These are phyloP conservation scores for Lacanobia oleracea DNA, from an alignment of 2,888 invertebrate genomes.

Conservation along the genomic window DNA sequence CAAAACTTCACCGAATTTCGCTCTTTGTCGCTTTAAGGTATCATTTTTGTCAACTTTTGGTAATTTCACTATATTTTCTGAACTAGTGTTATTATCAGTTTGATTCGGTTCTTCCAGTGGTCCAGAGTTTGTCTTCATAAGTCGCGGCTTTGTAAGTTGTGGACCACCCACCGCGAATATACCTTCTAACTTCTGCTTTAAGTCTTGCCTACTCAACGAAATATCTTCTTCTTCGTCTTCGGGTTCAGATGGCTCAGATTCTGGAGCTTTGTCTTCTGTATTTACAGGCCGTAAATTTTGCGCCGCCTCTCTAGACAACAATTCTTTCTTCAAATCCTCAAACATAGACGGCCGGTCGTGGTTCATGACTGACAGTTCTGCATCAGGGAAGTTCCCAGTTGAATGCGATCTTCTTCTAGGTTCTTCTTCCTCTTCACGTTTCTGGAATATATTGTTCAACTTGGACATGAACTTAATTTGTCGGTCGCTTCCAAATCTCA, in stretches of 20 bases:
- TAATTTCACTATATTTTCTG: slow-evolving; percentile 80
- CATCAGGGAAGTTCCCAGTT: slow-evolving; percentile 78
- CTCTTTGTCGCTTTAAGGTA: slow-evolving; percentile 85
- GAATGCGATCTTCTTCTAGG: slow-evolving; percentile 82
- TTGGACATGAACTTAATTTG: slow-evolving; percentile 86
- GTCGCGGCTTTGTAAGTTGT: slow-evolving; percentile 77
- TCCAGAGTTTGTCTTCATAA: slow-evolving; percentile 83
- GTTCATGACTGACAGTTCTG: slow-evolving; percentile 67
- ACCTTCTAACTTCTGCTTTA: slow-evolving; percentile 84
- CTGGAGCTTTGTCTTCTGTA: slow-evolving; percentile 66
- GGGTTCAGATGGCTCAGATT: slow-evolving; percentile 57
- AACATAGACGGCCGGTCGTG: slow-evolving; percentile 77
- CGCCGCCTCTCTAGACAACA: slow-evolving; percentile 74
- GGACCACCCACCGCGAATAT: slow-evolving; percentile 84
- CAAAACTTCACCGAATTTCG: slow-evolving; percentile 84
- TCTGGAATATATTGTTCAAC: slow-evolving; percentile 83
- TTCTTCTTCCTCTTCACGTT: slow-evolving; percentile 77
- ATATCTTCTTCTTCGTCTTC: slow-evolving; percentile 74
- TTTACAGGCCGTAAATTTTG: slow-evolving; percentile 77
- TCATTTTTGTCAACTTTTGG: slow-evolving; percentile 86
- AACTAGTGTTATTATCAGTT: slow-evolving; percentile 78
- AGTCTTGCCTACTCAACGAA: slow-evolving; percentile 81
- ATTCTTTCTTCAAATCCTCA: slow-evolving; percentile 82
- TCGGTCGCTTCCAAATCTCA: slow-evolving; percentile 81
- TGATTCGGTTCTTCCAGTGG: slow-evolving; percentile 83